phyloP scores from a whole-genome alignment of 2,113 vertebrate genomes.

The Odocoileus virginianus region DNA sequence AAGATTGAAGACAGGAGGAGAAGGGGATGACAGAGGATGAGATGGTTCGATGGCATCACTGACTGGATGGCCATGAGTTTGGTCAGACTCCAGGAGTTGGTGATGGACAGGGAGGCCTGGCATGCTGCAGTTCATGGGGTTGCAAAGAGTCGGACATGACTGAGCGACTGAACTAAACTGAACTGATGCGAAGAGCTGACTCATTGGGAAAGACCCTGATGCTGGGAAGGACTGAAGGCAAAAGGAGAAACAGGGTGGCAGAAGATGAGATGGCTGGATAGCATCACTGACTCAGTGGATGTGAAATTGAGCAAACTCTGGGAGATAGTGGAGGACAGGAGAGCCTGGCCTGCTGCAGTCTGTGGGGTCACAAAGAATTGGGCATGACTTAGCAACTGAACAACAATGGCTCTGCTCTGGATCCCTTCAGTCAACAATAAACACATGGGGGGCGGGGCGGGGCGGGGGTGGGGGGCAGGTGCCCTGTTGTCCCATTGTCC shows the following conservation, averaged over 20 bases:
- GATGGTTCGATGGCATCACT: neutral
- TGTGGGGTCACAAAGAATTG: neutral
- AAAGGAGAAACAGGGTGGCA: neutral
- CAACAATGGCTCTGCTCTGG: neutral
- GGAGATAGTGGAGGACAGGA: neutral
- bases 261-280: neutral
- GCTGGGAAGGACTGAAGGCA: neutral
- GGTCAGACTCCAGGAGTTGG: neutral
- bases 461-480: neutral
- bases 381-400: neutral
- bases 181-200: neutral
- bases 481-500: too few relatives aligned
- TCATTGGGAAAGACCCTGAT: neutral
- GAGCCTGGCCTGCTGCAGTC: neutral
- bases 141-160: neutral
- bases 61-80: neutral
- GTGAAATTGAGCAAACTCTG: neutral
- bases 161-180: neutral
- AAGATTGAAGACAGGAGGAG: neutral
- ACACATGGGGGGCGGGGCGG: rapidly evolving
- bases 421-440: neutral
- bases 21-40: neutral
- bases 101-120: neutral
- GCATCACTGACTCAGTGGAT: neutral
- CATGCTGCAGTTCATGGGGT: neutral